A percentile compares a stretch with the other conserved stretches of the same genome.
Conservation (phyloP, 2,797 vertebrate genomes). For the Spinus olivaceus region DNA sequence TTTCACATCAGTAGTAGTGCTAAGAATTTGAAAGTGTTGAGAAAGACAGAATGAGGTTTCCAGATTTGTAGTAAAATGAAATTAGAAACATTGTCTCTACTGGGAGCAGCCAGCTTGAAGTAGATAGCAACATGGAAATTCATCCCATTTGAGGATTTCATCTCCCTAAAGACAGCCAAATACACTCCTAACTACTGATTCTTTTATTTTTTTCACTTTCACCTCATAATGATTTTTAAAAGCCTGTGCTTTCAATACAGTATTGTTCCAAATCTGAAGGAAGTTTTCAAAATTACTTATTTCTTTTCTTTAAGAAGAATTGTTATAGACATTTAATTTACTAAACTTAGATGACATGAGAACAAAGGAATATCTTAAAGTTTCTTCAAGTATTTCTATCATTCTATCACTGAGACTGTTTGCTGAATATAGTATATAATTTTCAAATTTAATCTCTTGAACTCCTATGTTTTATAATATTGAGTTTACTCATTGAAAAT, state of each 20-base stretch:
- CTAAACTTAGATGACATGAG: conserved; percentile 14
- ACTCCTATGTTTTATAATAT: background rate
- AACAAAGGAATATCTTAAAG: conserved; percentile 31
- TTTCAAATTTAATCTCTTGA: conserved; percentile 46
- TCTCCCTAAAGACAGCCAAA: background rate
- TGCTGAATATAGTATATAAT: conserved; percentile 11
- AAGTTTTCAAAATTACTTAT: conserved; percentile 15
- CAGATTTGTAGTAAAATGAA: background rate
- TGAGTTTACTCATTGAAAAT: conserved; percentile 43
- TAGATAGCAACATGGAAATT: background rate
- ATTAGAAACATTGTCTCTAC: background rate
- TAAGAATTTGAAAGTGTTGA: background rate
- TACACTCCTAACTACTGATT: background rate
- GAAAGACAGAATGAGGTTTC: background rate
- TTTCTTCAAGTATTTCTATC: conserved; percentile 8
- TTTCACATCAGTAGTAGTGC: background rate
- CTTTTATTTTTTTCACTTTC: background rate
- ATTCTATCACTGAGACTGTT: conserved; percentile 2
- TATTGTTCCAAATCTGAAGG: conserved; percentile 38
- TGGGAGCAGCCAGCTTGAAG: background rate
- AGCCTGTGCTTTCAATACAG: background rate
- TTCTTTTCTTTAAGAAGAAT: background rate
- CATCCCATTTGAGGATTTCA: background rate
- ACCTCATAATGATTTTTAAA: background rate
- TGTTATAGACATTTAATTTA: conserved; percentile 34